A percentile compares a stretch with the other conserved stretches of the same genome.
phyloP scores from a whole-genome alignment of 2,113 vertebrate genomes.

The Centropus bengalensis region DNA sequence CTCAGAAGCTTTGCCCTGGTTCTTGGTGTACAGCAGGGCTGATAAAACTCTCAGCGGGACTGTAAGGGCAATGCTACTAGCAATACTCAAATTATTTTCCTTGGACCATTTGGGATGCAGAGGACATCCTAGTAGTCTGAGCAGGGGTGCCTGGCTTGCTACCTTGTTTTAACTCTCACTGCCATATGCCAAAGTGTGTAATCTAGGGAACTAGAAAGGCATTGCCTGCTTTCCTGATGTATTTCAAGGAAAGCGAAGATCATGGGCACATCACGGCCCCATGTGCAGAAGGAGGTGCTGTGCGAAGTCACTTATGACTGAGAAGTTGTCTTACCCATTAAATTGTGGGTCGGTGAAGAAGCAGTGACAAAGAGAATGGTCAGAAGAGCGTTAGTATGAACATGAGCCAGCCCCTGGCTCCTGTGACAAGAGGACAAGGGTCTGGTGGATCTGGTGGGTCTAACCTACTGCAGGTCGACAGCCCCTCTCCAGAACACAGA shows the following conservation, averaged over 20 bases:
- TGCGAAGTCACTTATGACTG: neutral
- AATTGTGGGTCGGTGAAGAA: neutral
- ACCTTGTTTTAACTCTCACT: neutral
- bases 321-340: neutral
- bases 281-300: accelerated
- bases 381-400: neutral
- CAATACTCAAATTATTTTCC: neutral
- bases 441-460: accelerated
- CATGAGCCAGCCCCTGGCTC: neutral
- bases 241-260: neutral
- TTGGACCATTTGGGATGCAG: neutral
- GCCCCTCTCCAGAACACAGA: neutral
- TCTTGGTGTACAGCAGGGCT: neutral
- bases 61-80: accelerated
- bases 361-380: neutral
- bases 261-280: neutral
- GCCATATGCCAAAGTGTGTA: too few relatives aligned
- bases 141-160: neutral
- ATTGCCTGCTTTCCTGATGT: accelerated
- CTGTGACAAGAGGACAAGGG: accelerated
- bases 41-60: neutral
- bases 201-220: neutral
- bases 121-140: neutral
- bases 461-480: neutral
- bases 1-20: neutral